Conservation (phyloP, 2,113 vertebrate genomes). For the Buteo buteo region DNA sequence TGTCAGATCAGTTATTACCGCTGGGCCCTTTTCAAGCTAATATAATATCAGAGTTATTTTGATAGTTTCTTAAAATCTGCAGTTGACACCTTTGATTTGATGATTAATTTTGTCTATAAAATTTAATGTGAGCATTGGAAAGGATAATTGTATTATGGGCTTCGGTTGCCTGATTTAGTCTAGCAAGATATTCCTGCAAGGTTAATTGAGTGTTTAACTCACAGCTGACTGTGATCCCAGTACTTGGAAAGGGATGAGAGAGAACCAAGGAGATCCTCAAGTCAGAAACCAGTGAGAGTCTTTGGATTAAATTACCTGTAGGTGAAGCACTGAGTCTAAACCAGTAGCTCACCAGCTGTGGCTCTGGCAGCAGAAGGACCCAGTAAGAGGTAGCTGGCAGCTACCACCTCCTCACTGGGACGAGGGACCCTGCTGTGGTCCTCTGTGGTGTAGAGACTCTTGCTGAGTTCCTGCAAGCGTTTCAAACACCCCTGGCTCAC, state of each 20-base stretch:
- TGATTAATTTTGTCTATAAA: not conserved
- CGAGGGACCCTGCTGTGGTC: not conserved
- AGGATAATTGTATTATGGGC: not conserved
- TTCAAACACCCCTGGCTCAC: not conserved
- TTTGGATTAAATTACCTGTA: not conserved
- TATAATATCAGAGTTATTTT: not conserved
- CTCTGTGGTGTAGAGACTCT: not conserved
- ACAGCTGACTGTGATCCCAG: not conserved
- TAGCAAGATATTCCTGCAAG: not conserved
- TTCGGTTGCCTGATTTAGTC: not conserved
- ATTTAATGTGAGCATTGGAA: not conserved
- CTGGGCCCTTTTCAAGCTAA: not conserved
- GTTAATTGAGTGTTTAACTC: not conserved
- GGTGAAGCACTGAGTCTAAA: not conserved
- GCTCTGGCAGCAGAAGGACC: not conserved
- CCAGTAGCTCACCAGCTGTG: not conserved
- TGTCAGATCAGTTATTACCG: not conserved
- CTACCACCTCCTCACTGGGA: not conserved
- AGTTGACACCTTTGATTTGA: not conserved
- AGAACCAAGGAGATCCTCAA: not conserved
- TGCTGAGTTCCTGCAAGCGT: not conserved
- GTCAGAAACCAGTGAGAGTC: not conserved
- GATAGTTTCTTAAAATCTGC: not conserved
- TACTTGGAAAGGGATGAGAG: not conserved
- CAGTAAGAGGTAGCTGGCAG: not conserved